These are phyloP conservation scores for Psophia crepitans DNA, from an alignment of 2,113 vertebrate species.

Conservation along the genomic window DNA sequence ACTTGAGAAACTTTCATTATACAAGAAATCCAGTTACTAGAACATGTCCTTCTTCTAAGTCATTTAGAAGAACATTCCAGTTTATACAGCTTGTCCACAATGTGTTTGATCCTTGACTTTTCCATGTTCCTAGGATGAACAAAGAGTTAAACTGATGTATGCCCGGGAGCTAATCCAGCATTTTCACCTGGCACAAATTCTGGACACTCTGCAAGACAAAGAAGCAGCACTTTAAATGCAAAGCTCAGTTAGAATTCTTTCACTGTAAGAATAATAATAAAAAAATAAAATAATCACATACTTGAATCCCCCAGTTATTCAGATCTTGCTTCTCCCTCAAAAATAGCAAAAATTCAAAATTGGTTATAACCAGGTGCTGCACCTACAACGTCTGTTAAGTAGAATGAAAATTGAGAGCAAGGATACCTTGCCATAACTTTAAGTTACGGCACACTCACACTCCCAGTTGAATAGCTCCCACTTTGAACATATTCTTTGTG, in stretches of 20 bases:
- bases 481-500: background rate
- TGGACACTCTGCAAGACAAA: background rate
- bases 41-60: background rate
- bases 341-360: background rate
- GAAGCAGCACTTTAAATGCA: background rate
- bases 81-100: background rate
- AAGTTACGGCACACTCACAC: background rate
- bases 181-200: slow-evolving; percentile 24
- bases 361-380: background rate
- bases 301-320: background rate
- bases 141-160: background rate
- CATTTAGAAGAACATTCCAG: background rate
- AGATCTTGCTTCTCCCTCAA: background rate
- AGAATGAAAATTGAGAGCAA: background rate
- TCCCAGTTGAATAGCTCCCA: background rate
- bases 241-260: background rate
- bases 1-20: background rate
- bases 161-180: background rate
- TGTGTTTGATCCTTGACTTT: background rate
- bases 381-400: background rate
- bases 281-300: background rate
- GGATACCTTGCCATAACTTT: background rate
- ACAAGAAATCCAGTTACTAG: background rate
- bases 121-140: background rate
- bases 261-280: background rate